phyloP scores from a whole-genome alignment of 2,113 vertebrate genomes.

The Alouatta palliata region DNA sequence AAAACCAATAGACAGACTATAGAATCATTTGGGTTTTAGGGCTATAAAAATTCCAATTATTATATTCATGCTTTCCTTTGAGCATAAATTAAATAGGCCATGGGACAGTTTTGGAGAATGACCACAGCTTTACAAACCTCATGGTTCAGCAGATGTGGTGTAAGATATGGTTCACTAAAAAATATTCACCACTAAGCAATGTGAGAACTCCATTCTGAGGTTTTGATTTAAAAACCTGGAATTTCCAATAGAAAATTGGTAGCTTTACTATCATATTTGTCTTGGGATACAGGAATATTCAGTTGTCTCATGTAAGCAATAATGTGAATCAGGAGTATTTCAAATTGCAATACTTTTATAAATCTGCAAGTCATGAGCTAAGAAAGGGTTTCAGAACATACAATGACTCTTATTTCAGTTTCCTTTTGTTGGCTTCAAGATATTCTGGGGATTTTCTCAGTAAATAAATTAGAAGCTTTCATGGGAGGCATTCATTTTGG shows the following conservation, averaged over 20 bases:
- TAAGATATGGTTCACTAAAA: slow-evolving; percentile 51
- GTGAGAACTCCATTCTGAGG: slow-evolving; percentile 46
- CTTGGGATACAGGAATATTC: slow-evolving; percentile 46
- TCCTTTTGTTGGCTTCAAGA: slow-evolving; percentile 7
- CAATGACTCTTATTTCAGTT: neutral
- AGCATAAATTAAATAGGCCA: slow-evolving; percentile 39
- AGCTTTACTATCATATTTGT: slow-evolving; percentile 11
- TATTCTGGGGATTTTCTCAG: neutral
- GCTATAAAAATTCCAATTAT: neutral
- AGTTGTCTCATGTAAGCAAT: slow-evolving; percentile 30
- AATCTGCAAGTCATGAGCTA: slow-evolving; percentile 12
- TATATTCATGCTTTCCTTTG: slow-evolving; percentile 43
- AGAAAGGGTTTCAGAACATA: neutral
- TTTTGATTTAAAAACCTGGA: slow-evolving; percentile 58
- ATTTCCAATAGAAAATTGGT: slow-evolving; percentile 43
- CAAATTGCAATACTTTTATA: slow-evolving; percentile 6
- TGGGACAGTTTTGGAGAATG: slow-evolving; percentile 15
- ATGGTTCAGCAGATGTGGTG: slow-evolving; percentile 69
- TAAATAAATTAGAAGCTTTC: slow-evolving; percentile 15
- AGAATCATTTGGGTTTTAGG: neutral
- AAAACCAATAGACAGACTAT: neutral
- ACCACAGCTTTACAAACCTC: slow-evolving; percentile 50
- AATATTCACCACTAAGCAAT: slow-evolving; percentile 60
- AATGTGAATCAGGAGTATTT: slow-evolving; percentile 6
- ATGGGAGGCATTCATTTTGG: neutral